Percentiles rank a stretch among this genome's conserved stretches.
phyloP scores from a whole-genome alignment of 2,797 vertebrate genomes.

The Eurystomus glaucurus region DNA sequence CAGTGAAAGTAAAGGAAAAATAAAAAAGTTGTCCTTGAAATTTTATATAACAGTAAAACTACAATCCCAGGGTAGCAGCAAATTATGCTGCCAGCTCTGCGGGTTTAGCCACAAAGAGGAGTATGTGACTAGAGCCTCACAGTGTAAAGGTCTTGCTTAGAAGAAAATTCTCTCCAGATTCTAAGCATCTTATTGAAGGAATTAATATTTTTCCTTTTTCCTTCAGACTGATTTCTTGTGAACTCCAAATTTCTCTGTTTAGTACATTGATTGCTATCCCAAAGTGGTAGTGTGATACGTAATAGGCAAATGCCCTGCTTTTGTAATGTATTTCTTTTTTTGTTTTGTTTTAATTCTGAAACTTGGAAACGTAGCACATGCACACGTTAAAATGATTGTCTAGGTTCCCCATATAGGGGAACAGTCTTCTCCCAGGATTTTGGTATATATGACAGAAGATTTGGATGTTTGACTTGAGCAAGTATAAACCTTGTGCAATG shows the following conservation, averaged over 20 bases:
- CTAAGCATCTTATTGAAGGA: background rate
- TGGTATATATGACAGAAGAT: background rate
- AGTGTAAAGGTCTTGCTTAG: background rate
- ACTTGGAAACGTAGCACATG: background rate
- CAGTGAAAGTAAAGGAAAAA: conserved; percentile 43
- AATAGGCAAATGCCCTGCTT: background rate
- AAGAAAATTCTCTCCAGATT: background rate
- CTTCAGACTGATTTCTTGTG: background rate
- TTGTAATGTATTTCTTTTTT: background rate
- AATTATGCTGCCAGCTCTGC: conserved; percentile 36
- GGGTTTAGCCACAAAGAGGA: conserved; percentile 3
- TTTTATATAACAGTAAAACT: conserved; percentile 26
- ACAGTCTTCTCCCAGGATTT: background rate
- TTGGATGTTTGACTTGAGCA: background rate
- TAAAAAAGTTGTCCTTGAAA: conserved; percentile 64
- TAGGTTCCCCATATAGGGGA: accelerated
- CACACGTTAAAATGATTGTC: background rate
- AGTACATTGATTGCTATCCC: background rate
- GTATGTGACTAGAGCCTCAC: background rate
- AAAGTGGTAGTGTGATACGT: background rate
- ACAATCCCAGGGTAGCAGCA: conserved; percentile 8
- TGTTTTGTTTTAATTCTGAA: background rate
- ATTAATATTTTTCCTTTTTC: background rate
- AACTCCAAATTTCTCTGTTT: background rate
- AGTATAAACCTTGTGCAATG: background rate